Base-by-base conservation (phyloP, 2,888 invertebrate genomes). In the Thalpophila matura region DNA sequence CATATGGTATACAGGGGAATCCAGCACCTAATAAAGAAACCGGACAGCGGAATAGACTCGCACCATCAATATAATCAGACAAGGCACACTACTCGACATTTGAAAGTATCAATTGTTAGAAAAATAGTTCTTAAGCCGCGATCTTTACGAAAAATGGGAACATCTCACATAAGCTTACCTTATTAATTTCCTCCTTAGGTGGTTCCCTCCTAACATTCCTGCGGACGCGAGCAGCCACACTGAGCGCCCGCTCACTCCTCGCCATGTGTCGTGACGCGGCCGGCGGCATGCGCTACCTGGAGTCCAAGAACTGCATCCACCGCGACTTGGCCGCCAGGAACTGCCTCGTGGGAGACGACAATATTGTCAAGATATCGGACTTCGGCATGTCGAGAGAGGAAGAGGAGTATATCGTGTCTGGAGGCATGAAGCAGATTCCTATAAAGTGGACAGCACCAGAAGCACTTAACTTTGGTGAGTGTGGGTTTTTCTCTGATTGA, bases 401-500 rank as follows among this genome's bases (percentile, higher is more conserved):
- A 87, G 98, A 99, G 89, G 99, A 99, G 89, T 99, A 99, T 83
- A 98, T 98, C 66, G 99, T 99, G 38, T 99, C 99, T 3, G 99
- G 99, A 80, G 99, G 99, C 31, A 98, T 99, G 98, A 99, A 99
- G 92, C 99, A 99, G 95, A 99, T 99, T 81, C 99, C 99, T 0
- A 99, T 99, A 66, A 99, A 99, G 91, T 99, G 99, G 99, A 99
- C 99, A 0, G 99, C 99, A 2, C 99, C 99, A 0, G 99, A 99
- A 93, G 99, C 99, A 2, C 95, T 99, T 10, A 99, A 99, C 92
- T 99, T 98, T 89, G 99, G 99, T 97, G 89, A 92, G 90, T 80
- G 20, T 20, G 2, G 6, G 20, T 33, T 18, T 27, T 37, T 18
- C 18, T 12, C 2, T 12, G 0, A 31, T 46, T 6, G 10, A n/a